Evolutionary conservation across 2,888 invertebrate species (phyloP).

Genomic region (Oligia fasciuncula): DNA sequence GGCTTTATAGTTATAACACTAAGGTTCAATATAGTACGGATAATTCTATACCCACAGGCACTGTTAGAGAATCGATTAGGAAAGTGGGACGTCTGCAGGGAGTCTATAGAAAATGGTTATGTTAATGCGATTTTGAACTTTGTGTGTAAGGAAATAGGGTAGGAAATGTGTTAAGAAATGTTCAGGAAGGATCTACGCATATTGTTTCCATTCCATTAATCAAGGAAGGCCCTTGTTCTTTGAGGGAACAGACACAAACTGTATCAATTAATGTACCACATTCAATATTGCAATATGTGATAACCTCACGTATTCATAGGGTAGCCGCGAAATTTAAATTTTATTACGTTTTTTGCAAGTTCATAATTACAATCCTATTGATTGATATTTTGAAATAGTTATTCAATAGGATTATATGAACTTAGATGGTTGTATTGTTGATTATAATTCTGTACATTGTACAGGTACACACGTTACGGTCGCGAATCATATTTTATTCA

Average conservation of each 20-base stretch:
- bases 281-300: no score
- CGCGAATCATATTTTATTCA: no score
- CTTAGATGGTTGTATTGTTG: no score
- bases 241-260: background rate
- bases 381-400: no score
- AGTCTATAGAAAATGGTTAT: slow-evolving; percentile 5
- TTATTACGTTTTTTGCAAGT: no score
- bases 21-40: slow-evolving; percentile 6
- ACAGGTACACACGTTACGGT: no score
- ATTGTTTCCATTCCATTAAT: background rate
- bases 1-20: fast-evolving
- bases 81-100: slow-evolving; percentile 36
- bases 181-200: slow-evolving; percentile 1
- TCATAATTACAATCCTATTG: no score
- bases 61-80: slow-evolving; percentile 44
- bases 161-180: background rate
- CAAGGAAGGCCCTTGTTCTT: background rate
- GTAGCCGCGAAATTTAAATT: no score
- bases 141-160: background rate
- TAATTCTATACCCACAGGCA: slow-evolving; percentile 4
- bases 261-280: background rate
- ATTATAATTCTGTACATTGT: no score
- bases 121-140: slow-evolving; percentile 32
- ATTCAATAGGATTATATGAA: no score
- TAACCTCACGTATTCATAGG: no score